Evolutionary conservation across 2,888 invertebrate species (phyloP).

Genomic region (Scaptomyza flava): DNA sequence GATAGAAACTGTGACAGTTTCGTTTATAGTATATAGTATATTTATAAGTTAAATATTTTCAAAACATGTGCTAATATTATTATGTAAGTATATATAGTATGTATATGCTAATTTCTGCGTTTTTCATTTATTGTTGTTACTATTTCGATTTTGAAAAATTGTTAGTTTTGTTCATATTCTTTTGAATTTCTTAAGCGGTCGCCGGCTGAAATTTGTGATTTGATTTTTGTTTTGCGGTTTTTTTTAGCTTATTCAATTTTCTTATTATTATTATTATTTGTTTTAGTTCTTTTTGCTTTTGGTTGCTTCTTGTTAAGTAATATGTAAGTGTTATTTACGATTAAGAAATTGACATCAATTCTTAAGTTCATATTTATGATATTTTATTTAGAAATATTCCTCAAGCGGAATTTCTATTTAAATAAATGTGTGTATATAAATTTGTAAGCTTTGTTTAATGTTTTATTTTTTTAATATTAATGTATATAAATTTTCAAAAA

Average conservation of each 20-base stretch:
- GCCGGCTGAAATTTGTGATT: conserved; percentile 46
- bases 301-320: conserved; percentile 29
- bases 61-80: conserved; percentile 18
- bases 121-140: not conserved
- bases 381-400: conserved; percentile 31
- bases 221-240: conserved; percentile 12
- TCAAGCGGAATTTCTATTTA: conserved; percentile 3
- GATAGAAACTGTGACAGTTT: conserved; percentile 2
- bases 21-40: no score
- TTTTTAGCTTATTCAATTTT: not conserved
- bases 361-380: conserved; percentile 33
- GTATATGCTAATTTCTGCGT: conserved; percentile 16
- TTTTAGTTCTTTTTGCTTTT: not conserved
- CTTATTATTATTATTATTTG: no score
- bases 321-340: conserved; percentile 47
- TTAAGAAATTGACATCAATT: conserved; percentile 67
- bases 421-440: conserved; percentile 41
- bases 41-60: conserved; percentile 8
- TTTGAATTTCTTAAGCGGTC: conserved; percentile 4
- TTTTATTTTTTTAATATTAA: conserved; percentile 23
- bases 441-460: conserved; percentile 19
- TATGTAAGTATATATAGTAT: conserved; percentile 5
- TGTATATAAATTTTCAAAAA: conserved; percentile 61
- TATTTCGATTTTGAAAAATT: conserved; percentile 10
- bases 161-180: conserved; percentile 12